These are phyloP conservation scores for Erpobdella octoculata DNA, from an alignment of 2,888 invertebrate genomes.

Conservation along the genomic window DNA sequence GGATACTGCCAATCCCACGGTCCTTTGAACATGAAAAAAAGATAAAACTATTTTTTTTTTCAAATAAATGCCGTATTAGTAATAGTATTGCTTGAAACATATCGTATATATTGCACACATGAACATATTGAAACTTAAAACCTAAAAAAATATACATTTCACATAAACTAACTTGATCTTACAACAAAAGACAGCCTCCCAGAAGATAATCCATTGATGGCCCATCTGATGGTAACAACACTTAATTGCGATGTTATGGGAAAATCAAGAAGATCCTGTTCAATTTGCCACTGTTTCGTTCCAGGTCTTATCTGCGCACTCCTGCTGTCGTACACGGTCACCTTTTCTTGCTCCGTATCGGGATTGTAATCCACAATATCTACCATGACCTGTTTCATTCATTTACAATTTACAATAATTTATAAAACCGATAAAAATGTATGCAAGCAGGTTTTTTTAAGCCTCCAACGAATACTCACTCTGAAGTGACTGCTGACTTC, in stretches of 20 bases:
- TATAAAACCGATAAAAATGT: not conserved
- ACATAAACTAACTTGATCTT: slow-evolving; percentile 43
- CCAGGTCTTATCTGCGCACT: not conserved
- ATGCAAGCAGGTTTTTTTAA: not conserved
- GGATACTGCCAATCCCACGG: slow-evolving; percentile 34
- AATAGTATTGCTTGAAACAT: not conserved
- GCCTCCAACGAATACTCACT: not conserved
- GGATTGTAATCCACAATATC: slow-evolving; percentile 50
- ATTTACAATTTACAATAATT: not conserved
- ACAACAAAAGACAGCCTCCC: slow-evolving; percentile 48
- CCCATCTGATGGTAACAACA: slow-evolving; percentile 47
- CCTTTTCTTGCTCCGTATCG: slow-evolving; percentile 43
- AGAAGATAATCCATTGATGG: slow-evolving; percentile 42
- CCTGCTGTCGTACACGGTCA: slow-evolving; percentile 42
- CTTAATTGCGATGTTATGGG: slow-evolving; percentile 69
- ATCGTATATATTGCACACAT: no score
- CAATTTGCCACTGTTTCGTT: slow-evolving; percentile 35
- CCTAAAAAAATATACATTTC: not conserved
- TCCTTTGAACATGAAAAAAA: slow-evolving; percentile 20
- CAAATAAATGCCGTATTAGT: not conserved
- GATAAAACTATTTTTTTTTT: not conserved
- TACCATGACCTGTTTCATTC: slow-evolving; percentile 38
- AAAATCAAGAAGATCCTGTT: slow-evolving; percentile 77
- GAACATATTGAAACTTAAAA: not conserved
- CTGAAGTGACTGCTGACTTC: slow-evolving; percentile 10